phyloP scores from a whole-genome alignment of 2,888 invertebrate species.

The Proisotoma minuta region DNA sequence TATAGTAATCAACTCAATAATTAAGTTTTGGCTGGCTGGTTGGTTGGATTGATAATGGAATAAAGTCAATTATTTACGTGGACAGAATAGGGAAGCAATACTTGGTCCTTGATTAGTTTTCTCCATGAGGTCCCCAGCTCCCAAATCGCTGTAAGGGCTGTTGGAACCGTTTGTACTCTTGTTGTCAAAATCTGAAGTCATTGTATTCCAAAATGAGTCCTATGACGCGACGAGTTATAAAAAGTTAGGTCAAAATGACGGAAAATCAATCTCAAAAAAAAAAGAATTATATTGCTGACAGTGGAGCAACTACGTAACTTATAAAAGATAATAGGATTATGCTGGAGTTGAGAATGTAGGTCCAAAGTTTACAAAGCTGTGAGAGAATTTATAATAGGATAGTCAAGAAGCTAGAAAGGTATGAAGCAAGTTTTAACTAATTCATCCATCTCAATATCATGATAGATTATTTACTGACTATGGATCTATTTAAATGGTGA shows the following conservation, averaged over 20 bases:
- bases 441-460: too few species aligned
- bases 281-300: too few species aligned
- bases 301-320: too few species aligned
- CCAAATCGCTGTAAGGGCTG: conserved; percentile 36
- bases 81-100: conserved; percentile 36
- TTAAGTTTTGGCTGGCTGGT: conserved; percentile 8
- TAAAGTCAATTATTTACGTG: conserved; percentile 36
- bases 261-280: too few species aligned
- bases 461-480: too few species aligned
- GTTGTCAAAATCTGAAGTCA: conserved; percentile 33
- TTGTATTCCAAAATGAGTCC: conserved; percentile 14
- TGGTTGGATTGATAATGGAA: background rate
- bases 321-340: too few species aligned
- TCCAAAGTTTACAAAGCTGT: too few species aligned
- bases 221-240: background rate
- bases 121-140: conserved; percentile 36
- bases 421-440: too few species aligned
- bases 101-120: conserved; percentile 24
- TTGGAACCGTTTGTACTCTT: conserved; percentile 38
- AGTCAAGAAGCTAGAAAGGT: too few species aligned
- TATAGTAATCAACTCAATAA: background rate
- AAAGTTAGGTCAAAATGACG: background rate
- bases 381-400: too few species aligned
- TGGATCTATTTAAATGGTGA: too few species aligned
- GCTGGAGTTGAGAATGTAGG: too few species aligned